Percentiles rank a stretch among this genome's conserved stretches.
These are phyloP conservation scores for Mesocricetus auratus DNA, from an alignment of 2,113 vertebrate species.

Conservation along the genomic window DNA sequence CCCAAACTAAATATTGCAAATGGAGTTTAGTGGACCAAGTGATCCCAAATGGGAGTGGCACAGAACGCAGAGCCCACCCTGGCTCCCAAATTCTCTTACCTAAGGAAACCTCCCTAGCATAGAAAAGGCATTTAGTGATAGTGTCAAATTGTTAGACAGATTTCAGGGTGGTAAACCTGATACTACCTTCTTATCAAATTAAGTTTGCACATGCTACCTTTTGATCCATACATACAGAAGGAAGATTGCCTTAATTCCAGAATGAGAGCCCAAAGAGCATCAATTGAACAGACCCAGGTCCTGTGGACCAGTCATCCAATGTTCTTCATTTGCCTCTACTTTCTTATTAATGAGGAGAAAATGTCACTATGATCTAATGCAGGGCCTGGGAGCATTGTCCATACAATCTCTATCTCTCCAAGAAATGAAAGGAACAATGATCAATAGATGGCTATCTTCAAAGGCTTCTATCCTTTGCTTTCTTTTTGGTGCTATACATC, in stretches of 20 bases:
- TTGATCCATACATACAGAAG: slow-evolving; percentile 43
- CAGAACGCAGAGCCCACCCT: background rate
- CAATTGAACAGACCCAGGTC: slow-evolving; percentile 14
- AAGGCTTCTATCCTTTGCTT: slow-evolving; percentile 44
- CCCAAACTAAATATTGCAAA: slow-evolving; percentile 50
- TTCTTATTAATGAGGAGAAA: slow-evolving; percentile 59
- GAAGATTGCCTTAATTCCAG: slow-evolving; percentile 41
- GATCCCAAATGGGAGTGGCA: background rate
- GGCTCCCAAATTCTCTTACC: background rate
- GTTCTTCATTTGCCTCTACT: slow-evolving; percentile 58
- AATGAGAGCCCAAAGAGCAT: slow-evolving; percentile 46
- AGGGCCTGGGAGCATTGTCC: slow-evolving; percentile 39
- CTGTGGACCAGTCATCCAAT: background rate
- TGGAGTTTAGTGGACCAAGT: background rate
- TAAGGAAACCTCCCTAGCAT: slow-evolving; percentile 16
- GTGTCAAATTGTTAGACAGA: background rate
- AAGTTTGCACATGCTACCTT: background rate
- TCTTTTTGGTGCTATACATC: slow-evolving; percentile 66
- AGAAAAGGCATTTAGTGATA: slow-evolving; percentile 27
- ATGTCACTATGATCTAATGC: slow-evolving; percentile 18
- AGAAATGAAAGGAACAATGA: slow-evolving; percentile 67
- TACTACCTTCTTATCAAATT: slow-evolving; percentile 9
- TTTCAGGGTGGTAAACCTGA: slow-evolving; percentile 15
- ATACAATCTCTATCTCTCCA: slow-evolving; percentile 61
- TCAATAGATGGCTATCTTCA: slow-evolving; percentile 70